Percentiles rank a stretch among this genome's conserved stretches.
Evolutionary conservation across 1,140 invertebrate genomes (phyloP).

Genomic region (Saccostrea echinata): DNA sequence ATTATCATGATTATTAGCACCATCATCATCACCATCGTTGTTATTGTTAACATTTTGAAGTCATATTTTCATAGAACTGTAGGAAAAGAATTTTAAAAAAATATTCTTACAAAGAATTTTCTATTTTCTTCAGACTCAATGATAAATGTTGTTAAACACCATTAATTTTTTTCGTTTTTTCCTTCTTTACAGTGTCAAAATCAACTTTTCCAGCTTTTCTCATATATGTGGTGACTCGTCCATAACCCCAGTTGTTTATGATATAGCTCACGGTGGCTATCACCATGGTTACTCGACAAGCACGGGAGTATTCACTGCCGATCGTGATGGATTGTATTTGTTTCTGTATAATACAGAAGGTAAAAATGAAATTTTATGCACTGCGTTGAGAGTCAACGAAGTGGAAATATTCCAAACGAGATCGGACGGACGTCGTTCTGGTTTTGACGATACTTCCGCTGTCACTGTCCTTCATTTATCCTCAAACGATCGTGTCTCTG

Average conservation of each 20-base stretch:
- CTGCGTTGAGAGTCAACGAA: not conserved
- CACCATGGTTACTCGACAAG: constrained; percentile 6
- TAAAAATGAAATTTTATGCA: not conserved
- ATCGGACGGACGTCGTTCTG: not conserved
- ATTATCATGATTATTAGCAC: too few species aligned
- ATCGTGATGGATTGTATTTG: constrained; percentile 8
- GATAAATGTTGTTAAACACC: too few species aligned
- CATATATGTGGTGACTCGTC: not conserved
- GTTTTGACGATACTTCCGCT: constrained; percentile 11
- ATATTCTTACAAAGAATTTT: too few species aligned
- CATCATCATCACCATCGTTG: too few species aligned
- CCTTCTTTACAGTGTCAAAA: not conserved
- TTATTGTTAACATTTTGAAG: too few species aligned
- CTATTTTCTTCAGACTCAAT: too few species aligned
- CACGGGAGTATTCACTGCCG: constrained; percentile 1
- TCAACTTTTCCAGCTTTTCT: not conserved
- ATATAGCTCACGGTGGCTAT: not conserved
- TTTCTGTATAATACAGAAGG: constrained; percentile 3
- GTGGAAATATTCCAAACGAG: not conserved
- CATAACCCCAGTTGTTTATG: not conserved
- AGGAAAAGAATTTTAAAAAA: too few species aligned
- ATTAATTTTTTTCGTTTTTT: too few species aligned
- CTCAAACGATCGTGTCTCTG: not conserved
- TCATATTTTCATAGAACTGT: too few species aligned
- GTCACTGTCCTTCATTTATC: not conserved